phyloP scores from a whole-genome alignment of 2,888 invertebrate genomes.

The Oscheius sp. region DNA sequence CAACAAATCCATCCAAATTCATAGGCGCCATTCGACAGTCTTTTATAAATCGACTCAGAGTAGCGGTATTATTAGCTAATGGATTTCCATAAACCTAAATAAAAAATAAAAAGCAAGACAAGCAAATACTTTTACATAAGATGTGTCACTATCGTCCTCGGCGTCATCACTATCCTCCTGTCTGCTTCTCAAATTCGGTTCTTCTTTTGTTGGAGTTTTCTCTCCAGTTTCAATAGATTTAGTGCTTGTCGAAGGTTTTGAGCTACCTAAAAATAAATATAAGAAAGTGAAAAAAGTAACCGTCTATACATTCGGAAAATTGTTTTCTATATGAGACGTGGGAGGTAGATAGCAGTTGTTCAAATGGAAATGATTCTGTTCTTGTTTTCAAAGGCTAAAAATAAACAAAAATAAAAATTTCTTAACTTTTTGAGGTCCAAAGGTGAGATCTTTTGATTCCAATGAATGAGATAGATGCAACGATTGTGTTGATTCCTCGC shows the following conservation, averaged over 20 bases:
- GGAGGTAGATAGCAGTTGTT: not conserved
- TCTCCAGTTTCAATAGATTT: not conserved
- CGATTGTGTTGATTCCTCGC: conserved; percentile 23
- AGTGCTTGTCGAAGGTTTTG: not conserved
- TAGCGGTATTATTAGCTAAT: not conserved
- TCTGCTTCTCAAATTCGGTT: not conserved
- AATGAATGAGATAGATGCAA: not conserved
- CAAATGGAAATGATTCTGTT: conserved; percentile 21
- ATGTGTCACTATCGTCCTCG: not conserved
- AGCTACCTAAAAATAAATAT: not conserved
- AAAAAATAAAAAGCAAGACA: not conserved
- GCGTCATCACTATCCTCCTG: not conserved
- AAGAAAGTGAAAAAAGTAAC: not conserved
- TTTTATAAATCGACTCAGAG: conserved; percentile 9
- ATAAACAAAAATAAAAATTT: not conserved
- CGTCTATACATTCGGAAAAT: not conserved
- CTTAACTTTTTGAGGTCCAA: not conserved
- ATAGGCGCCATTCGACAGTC: conserved; percentile 5
- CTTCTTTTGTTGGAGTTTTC: not conserved
- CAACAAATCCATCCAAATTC: conserved; percentile 16
- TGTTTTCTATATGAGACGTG: not conserved
- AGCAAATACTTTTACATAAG: conserved; percentile 1
- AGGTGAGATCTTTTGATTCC: conserved; percentile 5
- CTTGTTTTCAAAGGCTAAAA: not conserved
- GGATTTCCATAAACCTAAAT: not conserved